Conservation (phyloP, 2,888 invertebrate genomes). For the Conistra vaccinii region DNA sequence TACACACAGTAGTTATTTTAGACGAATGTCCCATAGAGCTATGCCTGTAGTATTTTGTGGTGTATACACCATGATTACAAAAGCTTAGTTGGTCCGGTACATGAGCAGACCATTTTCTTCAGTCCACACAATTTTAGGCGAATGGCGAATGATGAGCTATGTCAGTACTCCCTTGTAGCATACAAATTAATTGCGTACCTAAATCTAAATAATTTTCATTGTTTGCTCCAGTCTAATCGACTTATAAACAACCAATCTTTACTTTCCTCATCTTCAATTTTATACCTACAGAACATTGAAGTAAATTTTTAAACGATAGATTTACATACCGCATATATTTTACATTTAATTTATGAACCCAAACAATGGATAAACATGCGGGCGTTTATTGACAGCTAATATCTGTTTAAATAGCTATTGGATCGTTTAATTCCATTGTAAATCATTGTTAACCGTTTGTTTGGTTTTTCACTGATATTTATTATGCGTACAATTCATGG, state of each 20-base stretch:
- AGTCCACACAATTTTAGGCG: neutral
- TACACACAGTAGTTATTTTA: too few species aligned
- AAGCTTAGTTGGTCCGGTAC: neutral
- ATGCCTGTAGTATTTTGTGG: too few species aligned
- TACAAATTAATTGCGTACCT: neutral
- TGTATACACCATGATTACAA: neutral
- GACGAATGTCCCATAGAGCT: too few species aligned
- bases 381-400: constrained; percentile 84
- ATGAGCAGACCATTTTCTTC: neutral
- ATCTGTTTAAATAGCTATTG: constrained; percentile 81
- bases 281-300: neutral
- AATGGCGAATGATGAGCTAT: too few species aligned
- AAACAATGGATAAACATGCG: constrained; percentile 77
- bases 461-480: constrained; percentile 81
- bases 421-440: constrained; percentile 79
- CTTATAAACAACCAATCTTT: neutral
- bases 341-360: constrained; percentile 63
- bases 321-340: constrained; percentile 64
- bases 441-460: constrained; percentile 82
- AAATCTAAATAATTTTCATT: constrained; percentile 7
- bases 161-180: neutral
- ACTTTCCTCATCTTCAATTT: neutral
- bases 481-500: constrained; percentile 82
- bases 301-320: constrained; percentile 60
- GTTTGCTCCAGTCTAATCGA: neutral